Conservation (phyloP, 2,113 vertebrate species). For the Scomber japonicus region DNA sequence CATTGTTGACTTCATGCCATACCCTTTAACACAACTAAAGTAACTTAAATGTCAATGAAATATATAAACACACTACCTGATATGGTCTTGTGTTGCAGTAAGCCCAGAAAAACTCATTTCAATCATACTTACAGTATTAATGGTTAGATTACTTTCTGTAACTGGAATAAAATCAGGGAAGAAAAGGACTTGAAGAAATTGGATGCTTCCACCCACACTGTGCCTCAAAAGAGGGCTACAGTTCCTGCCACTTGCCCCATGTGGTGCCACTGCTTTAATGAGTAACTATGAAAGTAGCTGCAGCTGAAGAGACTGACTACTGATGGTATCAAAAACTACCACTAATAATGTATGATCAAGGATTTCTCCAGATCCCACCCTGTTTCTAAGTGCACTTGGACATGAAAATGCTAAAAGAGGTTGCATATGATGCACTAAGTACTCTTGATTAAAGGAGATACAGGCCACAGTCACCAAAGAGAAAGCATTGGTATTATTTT, state of each 20-base stretch:
- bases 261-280: neutral
- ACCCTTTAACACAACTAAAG: neutral
- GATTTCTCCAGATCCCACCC: constrained; percentile 10
- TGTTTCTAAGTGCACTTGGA: neutral
- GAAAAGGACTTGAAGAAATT: constrained; percentile 2
- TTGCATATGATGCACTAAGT: neutral
- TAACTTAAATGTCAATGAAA: neutral
- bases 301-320: neutral
- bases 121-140: neutral
- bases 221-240: no score
- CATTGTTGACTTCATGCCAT: neutral
- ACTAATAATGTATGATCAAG: constrained; percentile 5
- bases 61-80: neutral
- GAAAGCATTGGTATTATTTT: no score
- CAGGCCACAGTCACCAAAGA: neutral
- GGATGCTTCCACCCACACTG: no score
- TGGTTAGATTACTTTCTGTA: neutral
- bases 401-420: neutral
- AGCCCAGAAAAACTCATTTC: neutral
- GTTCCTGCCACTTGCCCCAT: neutral
- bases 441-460: neutral
- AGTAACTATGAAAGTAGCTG: neutral
- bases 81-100: neutral
- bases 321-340: neutral
- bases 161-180: neutral